Conservation (phyloP, 1,140 invertebrate species). For the Ceratina calcarata region DNA sequence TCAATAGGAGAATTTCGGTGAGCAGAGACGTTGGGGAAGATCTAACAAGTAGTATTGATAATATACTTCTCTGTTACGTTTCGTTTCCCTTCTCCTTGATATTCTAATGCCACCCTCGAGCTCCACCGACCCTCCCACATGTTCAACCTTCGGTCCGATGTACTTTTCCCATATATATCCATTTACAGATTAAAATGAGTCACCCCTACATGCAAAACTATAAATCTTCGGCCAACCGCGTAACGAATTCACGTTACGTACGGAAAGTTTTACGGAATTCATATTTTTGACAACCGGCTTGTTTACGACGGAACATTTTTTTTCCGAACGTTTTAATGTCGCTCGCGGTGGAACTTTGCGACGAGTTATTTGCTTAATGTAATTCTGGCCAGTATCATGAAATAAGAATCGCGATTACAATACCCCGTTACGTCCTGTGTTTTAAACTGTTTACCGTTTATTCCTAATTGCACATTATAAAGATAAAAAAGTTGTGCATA, state of each 20-base stretch:
- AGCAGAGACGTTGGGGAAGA: constrained; percentile 3
- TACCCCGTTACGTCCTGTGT: not conserved
- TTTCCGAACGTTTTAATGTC: not conserved
- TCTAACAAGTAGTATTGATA: constrained; percentile 31
- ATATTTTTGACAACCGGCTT: not conserved
- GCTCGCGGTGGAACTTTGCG: not conserved
- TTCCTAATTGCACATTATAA: not conserved
- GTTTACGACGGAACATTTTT: not conserved
- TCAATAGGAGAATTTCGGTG: not conserved
- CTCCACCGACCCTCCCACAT: constrained; percentile 13
- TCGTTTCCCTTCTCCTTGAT: constrained; percentile 33
- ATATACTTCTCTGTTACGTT: constrained; percentile 27
- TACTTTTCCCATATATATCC: constrained; percentile 31
- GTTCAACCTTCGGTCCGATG: constrained; percentile 9
- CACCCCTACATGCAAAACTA: constrained; percentile 4
- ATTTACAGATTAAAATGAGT: constrained; percentile 42
- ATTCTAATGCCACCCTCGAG: constrained; percentile 19
- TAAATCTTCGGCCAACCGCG: constrained; percentile 1
- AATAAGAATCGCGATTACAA: not conserved
- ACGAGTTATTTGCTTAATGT: not conserved
- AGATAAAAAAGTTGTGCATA: no score
- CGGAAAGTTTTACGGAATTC: not conserved
- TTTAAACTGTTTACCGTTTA: not conserved
- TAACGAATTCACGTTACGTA: not conserved
- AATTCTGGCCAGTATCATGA: not conserved